Base-by-base conservation (phyloP, 2,113 vertebrate genomes). In the Micronycteris hirsuta region DNA sequence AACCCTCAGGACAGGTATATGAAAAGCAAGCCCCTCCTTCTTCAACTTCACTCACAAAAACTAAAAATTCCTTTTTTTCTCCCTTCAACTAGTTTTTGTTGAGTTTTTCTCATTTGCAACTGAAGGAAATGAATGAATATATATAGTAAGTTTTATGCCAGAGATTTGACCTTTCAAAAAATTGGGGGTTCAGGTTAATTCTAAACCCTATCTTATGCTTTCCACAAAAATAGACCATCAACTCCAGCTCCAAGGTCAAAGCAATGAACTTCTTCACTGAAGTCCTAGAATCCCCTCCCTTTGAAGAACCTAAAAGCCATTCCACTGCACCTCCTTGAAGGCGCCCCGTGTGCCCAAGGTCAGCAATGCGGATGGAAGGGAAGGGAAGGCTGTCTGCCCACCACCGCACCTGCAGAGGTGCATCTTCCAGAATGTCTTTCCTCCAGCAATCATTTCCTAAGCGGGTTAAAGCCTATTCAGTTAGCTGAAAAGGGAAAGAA, bases 311-410 rank as follows among this genome's bases (percentile, higher is more conserved):
- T 61, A 65, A 15, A 28, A 74, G 15, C n/a, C 33, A 49, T 33
- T 22, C 4, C 4, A 22, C 33, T 61, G 49, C 49, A 12, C 2
- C 17, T 43, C 10, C 24, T 11, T 13, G 38, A 74, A 68, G 68
- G 16, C 3, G 33, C 11, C 4, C 8, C 36, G 0, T 2, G 3
- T 26, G 41, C 45, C n/a, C 11, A 11, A 4, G 9, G 5, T 38
- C 13, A 24, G 6, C 3, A 15, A 13, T 3, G 10, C 12, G 28
- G 41, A 31, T 4, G 4, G 13, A 31, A 36, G 58, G 43, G 24
- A 33, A 38, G 41, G 41, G 20, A 56, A 17, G 10, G 31, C 24
- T 24, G 4, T 19, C 28, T 45, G 58, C 33, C 54, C 8, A 24
- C 49, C 38, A n/a, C 16, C 22, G 41, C 20, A 28, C 63, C 76